These are phyloP conservation scores for Pseudochirops corinnae DNA, from an alignment of 2,797 vertebrate species.

Conservation along the genomic window DNA sequence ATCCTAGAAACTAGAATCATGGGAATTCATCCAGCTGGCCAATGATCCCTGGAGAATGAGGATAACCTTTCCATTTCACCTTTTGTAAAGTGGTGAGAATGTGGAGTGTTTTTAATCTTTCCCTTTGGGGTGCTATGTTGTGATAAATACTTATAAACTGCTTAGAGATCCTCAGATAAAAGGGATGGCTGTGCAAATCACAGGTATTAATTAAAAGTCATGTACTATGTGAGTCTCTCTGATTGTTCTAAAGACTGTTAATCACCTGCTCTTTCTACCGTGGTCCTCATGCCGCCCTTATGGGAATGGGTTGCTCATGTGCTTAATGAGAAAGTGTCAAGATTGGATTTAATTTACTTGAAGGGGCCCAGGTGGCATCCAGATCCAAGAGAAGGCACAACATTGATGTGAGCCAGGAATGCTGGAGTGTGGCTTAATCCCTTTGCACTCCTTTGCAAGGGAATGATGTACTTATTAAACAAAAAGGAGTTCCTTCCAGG, in stretches of 20 bases:
- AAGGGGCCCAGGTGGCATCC: constrained; percentile 15
- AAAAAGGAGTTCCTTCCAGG: background rate
- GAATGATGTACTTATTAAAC: background rate
- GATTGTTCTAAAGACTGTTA: constrained; percentile 26
- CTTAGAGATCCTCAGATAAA: constrained; percentile 5
- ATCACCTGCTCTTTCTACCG: constrained; percentile 19
- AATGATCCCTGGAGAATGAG: background rate
- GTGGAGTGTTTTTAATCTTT: background rate
- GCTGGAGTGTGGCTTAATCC: background rate
- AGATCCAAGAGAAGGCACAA: constrained; percentile 7
- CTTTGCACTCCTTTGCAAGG: constrained; percentile 23
- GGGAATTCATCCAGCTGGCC: background rate
- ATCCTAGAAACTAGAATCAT: background rate
- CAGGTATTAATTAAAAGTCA: constrained; percentile 48
- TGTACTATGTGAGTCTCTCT: constrained; percentile 4
- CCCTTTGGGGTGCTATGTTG: background rate
- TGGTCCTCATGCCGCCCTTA: background rate
- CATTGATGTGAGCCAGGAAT: background rate
- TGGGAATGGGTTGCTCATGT: background rate
- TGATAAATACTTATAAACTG: background rate
- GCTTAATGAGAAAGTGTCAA: constrained; percentile 61
- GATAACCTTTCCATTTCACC: background rate
- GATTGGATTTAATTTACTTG: constrained; percentile 42
- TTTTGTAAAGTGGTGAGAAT: background rate
- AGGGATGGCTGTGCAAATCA: background rate